A percentile compares a stretch with the other conserved stretches of the same genome.
Evolutionary conservation across 2,888 invertebrate species (phyloP).

Genomic region (Tipula vernalis): DNA sequence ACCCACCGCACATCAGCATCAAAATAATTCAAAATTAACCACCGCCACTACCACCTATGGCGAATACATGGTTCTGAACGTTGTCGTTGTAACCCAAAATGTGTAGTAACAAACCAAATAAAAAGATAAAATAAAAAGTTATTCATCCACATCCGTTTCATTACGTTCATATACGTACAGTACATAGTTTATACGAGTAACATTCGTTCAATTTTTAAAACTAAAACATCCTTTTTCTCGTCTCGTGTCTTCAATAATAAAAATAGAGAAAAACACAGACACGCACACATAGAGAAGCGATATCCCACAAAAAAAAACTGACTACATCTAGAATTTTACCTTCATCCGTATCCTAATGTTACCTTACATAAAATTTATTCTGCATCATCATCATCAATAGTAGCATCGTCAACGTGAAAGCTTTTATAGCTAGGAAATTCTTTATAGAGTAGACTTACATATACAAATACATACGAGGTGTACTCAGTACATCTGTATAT

Average conservation of each 20-base stretch:
- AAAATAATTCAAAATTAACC: background rate
- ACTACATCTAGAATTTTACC: background rate
- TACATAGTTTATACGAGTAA: background rate
- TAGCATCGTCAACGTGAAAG: background rate
- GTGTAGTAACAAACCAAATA: background rate
- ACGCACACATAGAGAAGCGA: background rate
- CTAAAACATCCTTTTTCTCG: background rate
- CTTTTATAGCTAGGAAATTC: background rate
- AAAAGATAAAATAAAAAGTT: background rate
- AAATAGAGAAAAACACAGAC: background rate
- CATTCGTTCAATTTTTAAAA: background rate
- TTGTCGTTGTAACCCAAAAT: background rate
- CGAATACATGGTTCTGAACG: background rate
- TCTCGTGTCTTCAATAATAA: background rate
- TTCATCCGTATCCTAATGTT: background rate
- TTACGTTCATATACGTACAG: background rate
- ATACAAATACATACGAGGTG: too few species aligned
- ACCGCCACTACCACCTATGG: background rate
- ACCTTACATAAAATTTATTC: background rate
- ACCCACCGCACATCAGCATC: background rate
- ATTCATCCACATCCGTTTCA: background rate
- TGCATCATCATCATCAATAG: background rate
- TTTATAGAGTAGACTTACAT: too few species aligned
- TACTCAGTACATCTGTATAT: background rate
- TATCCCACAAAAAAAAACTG: background rate